Conservation (phyloP, 92 coral and sea anemone species). For the Parazoanthus darwini region DNA sequence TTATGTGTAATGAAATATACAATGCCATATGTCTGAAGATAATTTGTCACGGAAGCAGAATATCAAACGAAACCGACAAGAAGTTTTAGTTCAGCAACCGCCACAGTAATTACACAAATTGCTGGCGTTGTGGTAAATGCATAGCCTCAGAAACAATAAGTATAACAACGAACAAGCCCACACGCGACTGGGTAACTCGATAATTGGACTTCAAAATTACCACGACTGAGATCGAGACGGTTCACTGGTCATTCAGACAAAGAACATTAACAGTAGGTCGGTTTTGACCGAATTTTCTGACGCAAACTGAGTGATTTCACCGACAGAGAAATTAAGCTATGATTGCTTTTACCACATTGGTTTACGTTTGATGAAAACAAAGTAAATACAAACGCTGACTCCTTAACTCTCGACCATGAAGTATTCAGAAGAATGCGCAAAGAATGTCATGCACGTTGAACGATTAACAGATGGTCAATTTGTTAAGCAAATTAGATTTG, state of each 20-base stretch:
- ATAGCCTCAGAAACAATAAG: too few relatives aligned
- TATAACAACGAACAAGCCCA: too few relatives aligned
- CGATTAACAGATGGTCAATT: background rate
- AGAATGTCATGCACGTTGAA: background rate
- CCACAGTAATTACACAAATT: too few relatives aligned
- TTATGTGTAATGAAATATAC: background rate
- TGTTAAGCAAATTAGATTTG: background rate
- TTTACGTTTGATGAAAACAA: background rate
- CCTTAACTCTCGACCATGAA: too few relatives aligned
- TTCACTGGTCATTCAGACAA: too few relatives aligned
- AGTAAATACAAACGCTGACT: background rate
- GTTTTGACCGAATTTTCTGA: background rate
- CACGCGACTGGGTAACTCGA: background rate
- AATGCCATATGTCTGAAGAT: background rate
- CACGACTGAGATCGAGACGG: background rate
- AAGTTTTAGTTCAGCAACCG: too few relatives aligned
- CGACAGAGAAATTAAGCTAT: background rate
- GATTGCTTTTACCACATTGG: background rate
- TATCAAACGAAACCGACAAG: too few relatives aligned
- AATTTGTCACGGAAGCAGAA: background rate
- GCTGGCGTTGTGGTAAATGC: too few relatives aligned
- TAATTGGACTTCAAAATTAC: background rate
- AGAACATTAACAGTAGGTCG: background rate
- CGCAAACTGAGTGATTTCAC: background rate
- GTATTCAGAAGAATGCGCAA: background rate